A percentile compares a stretch with the other conserved stretches of the same genome.
Evolutionary conservation across 2,113 vertebrate species (phyloP).

Genomic region (Pyxicephalus adspersus): DNA sequence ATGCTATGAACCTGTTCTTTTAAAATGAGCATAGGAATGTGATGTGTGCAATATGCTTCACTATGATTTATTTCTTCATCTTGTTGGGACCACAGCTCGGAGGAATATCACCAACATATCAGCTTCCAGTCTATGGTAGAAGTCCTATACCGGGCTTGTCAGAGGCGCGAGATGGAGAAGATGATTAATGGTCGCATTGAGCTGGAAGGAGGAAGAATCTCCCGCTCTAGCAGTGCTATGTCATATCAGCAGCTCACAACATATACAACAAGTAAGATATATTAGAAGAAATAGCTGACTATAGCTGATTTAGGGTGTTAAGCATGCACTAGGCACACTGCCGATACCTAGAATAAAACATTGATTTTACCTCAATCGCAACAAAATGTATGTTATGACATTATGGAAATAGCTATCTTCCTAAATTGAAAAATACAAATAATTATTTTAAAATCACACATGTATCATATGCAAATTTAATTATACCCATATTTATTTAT

Average conservation of each 20-base stretch:
- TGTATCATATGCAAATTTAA: not conserved
- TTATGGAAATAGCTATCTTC: not conserved
- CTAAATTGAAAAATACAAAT: not conserved
- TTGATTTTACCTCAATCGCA: too few relatives aligned
- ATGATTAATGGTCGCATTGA: slow-evolving; percentile 5
- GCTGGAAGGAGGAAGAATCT: slow-evolving; percentile 35
- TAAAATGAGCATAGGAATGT: not conserved
- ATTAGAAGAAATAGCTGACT: not conserved
- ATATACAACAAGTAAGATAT: slow-evolving; percentile 42
- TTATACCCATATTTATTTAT: too few relatives aligned
- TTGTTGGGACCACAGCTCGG: not conserved
- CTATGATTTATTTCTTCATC: too few relatives aligned
- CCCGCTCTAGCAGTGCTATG: slow-evolving; percentile 48
- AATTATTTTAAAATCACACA: not conserved
- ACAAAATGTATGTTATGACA: too few relatives aligned
- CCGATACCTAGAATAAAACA: not conserved
- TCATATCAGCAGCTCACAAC: slow-evolving; percentile 37
- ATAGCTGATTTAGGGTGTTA: not conserved
- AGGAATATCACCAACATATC: slow-evolving; percentile 31
- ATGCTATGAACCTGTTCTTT: not conserved
- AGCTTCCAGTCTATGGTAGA: slow-evolving; percentile 43
- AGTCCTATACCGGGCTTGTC: slow-evolving; percentile 35
- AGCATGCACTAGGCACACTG: not conserved
- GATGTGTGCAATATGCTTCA: not conserved
- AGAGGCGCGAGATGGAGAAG: slow-evolving; percentile 40